Conservation (phyloP, 2,113 vertebrate species). For the Gymnobelideus leadbeateri region DNA sequence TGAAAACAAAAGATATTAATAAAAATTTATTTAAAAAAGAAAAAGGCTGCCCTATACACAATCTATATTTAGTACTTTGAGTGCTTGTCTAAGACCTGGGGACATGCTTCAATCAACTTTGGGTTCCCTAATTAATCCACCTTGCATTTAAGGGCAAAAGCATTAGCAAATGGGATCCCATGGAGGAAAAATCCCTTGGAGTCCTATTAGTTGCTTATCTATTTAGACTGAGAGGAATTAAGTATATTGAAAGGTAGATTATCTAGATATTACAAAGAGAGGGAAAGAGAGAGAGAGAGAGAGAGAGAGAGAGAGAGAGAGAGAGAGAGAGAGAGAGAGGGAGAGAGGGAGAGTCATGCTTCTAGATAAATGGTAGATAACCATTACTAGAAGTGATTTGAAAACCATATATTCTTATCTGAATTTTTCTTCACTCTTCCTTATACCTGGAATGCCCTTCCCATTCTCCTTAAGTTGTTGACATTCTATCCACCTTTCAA, state of each 20-base stretch:
- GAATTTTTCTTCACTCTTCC: neutral
- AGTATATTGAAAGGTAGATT: neutral
- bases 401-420: neutral
- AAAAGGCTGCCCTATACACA: neutral
- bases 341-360: neutral
- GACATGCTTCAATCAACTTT: neutral
- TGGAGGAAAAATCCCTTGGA: neutral
- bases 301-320: neutral
- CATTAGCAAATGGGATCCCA: neutral
- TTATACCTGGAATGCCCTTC: neutral
- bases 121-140: neutral
- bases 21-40: neutral
- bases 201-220: neutral
- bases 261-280: neutral
- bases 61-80: neutral
- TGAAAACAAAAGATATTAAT: neutral
- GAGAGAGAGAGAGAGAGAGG: too few relatives aligned
- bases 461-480: neutral
- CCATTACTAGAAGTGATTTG: neutral
- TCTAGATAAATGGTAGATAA: neutral
- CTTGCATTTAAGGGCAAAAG: neutral
- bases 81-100: neutral
- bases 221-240: neutral
- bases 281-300: neutral
- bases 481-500: too few relatives aligned